A percentile compares a stretch with the other conserved stretches of the same genome.
phyloP scores from a whole-genome alignment of 2,797 vertebrate species.

The Cirrhinus mrigala region DNA sequence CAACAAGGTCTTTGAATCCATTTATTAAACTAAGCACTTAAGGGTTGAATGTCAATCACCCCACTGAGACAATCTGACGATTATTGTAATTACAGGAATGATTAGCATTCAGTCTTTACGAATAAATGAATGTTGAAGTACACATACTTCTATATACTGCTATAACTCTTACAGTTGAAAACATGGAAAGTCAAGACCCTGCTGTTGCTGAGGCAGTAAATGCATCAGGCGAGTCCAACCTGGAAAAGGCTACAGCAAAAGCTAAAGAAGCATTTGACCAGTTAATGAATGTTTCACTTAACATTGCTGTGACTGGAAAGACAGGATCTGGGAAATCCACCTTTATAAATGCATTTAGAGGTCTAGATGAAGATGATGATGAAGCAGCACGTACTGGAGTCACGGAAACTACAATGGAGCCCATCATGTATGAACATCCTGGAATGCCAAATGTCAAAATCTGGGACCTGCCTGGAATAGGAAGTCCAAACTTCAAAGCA shows the following conservation, averaged over 20 bases:
- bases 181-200: constrained; percentile 39
- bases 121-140: not conserved
- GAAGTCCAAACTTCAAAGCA: constrained; percentile 56
- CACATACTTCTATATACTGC: not conserved
- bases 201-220: constrained; percentile 17
- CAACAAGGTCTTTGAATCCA: not conserved
- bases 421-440: constrained; percentile 44
- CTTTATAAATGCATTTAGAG: constrained; percentile 57
- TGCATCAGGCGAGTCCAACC: constrained; percentile 25
- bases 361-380: constrained; percentile 35
- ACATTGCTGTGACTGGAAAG: constrained; percentile 55
- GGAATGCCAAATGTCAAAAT: constrained; percentile 53
- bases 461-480: constrained; percentile 63
- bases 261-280: constrained; percentile 30
- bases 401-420: constrained; percentile 54
- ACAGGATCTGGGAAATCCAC: constrained; percentile 57
- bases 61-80: too few relatives aligned
- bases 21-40: not conserved
- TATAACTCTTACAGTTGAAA: constrained; percentile 39
- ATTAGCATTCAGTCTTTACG: not conserved
- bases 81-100: not conserved
- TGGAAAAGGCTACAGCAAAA: constrained; percentile 36
- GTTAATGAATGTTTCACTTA: constrained; percentile 49
- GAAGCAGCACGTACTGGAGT: constrained; percentile 46
- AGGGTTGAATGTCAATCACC: not conserved